Evolutionary conservation across 2,888 invertebrate genomes (phyloP), one percentile per base, ranked within the genome.

Genomic region (Allacma fusca): DNA sequence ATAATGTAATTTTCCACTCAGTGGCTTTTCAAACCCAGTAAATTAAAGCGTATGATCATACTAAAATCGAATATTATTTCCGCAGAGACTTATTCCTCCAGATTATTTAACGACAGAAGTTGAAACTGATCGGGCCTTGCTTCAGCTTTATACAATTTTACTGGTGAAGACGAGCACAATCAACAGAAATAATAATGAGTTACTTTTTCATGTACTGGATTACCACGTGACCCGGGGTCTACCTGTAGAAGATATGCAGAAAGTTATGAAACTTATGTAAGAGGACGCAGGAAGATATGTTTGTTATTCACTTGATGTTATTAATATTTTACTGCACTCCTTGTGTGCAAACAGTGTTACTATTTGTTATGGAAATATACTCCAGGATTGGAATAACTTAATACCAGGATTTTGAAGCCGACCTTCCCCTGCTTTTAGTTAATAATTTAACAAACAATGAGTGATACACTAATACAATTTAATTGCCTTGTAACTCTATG

Each of bases 1-100:
- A 57, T 19, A 74, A 78, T 64, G 78, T 77, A 68, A 34, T 50
- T n/a, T n/a, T n/a, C n/a, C n/a, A n/a, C n/a, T n/a, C n/a, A n/a
- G n/a, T n/a, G n/a, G n/a, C n/a, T n/a, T n/a, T n/a, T n/a, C n/a
- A n/a, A n/a, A n/a, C n/a, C n/a, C n/a, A n/a, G n/a, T n/a, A n/a
- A n/a, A n/a, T n/a, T 57, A 13, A 19, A 65, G n/a, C 21, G 34
- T 7, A 34, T 34, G 34, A 34, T 34, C n/a, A n/a, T n/a, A n/a
- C n/a, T n/a, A n/a, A n/a, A n/a, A n/a, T n/a, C n/a, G n/a, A n/a
- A n/a, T n/a, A n/a, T n/a, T n/a, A n/a, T n/a, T n/a, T n/a, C n/a
- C 57, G 57, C 21, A 74, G 74, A 28, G 62, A n/a, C 40, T 74
- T 21, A 62, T 74, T 16, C 74, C 74, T 43, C 43, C 74, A 23